Evolutionary conservation across 2,113 vertebrate species (phyloP), one percentile per base, ranked within the genome.

Genomic region (Pomatorhinus ruficollis): DNA sequence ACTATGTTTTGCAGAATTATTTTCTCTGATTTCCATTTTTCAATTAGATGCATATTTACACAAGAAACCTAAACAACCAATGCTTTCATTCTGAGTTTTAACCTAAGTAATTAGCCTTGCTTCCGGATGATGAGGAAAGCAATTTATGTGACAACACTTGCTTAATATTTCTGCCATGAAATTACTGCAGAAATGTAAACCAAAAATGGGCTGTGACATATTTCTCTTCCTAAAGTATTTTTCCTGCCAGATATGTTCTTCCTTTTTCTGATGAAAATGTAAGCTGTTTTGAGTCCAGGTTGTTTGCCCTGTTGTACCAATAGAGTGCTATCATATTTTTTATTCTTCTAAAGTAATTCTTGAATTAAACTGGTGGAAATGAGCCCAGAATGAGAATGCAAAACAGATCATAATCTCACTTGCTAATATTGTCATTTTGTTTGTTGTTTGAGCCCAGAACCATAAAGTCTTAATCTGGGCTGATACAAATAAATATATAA

Each of bases 21-120:
- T 94, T 84, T 64, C 74, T 95, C 71, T 33, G 70, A 87, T 77
- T 96, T 96, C 80, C 20, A 18, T 85, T 79, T 79, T 42, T 52
- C 44, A 77, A 80, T 54, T 47, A 81, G 28, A 80, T 89, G 15
- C 45, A 16, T 80, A 68, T 54, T 92, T 79, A 85, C 35, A 81
- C 40, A 77, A 92, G 66, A 93, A 95, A 37, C 22, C 39, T 92
- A 57, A 81, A 86, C 31, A 93, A 85, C 60, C 68, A 60, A 31
- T 65, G 23, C 22, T 87, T 66, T 75, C 37, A 83, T 83, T 94
- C 70, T 66, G 50, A 68, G 27, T 89, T 91, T 95, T 92, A 69
- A 89, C 49, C 28, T 30, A 49, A 72, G 49, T 68, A 74, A 69
- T 77, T n/a, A 76, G 35, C 56, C 89, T 78, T 94, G 57, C 49